These are phyloP conservation scores for Calliopum simillimum DNA, from an alignment of 2,888 invertebrate species.

Conservation along the genomic window DNA sequence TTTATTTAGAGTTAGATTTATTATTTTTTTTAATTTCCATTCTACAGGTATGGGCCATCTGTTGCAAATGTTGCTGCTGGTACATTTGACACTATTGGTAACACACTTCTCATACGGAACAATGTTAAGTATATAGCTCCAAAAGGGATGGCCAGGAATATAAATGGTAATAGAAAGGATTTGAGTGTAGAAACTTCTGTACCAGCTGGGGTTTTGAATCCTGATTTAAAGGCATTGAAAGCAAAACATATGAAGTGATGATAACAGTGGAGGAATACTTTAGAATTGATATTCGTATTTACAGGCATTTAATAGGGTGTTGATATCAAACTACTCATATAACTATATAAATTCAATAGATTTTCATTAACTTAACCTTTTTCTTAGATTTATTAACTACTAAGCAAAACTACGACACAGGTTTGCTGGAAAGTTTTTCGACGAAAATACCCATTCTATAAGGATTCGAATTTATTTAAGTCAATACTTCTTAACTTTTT, in stretches of 20 bases:
- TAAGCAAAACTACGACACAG: no score
- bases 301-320: no score
- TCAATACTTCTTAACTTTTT: no score
- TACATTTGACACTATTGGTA: conserved; percentile 77
- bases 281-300: no score
- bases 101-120: conserved; percentile 74
- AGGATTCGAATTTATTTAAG: no score
- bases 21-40: conserved; percentile 9
- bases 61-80: conserved; percentile 75
- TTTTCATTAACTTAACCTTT: no score
- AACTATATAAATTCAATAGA: no score
- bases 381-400: no score
- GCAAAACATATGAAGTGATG: conserved; percentile 32
- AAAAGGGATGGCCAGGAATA: conserved; percentile 75
- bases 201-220: conserved; percentile 62
- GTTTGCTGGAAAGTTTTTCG: no score
- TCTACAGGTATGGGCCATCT: conserved; percentile 77
- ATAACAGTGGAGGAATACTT: neutral
- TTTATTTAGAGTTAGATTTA: neutral
- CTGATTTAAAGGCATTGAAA: conserved; percentile 59
- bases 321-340: no score
- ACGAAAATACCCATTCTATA: no score
- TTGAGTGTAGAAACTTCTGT: conserved; percentile 55
- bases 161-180: conserved; percentile 69
- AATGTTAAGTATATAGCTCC: conserved; percentile 76